A percentile compares a stretch with the other conserved stretches of the same genome.
phyloP scores from a whole-genome alignment of 2,113 vertebrate species.

The Ctenodactylus gundi region DNA sequence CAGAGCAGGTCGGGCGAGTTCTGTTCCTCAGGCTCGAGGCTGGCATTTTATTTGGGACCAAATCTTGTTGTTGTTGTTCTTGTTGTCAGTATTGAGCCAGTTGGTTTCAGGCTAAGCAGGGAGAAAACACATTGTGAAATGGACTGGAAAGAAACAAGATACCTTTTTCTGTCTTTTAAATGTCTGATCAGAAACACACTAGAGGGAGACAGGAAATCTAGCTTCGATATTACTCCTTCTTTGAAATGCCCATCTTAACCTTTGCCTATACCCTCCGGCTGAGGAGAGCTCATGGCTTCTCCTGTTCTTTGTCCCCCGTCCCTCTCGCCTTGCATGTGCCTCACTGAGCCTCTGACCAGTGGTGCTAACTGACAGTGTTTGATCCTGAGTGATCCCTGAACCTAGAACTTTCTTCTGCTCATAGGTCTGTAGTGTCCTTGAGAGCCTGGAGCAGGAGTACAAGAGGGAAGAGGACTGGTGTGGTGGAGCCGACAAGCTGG shows the following conservation, averaged over 20 bases:
- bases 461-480: constrained; percentile 99
- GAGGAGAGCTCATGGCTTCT: fast-evolving
- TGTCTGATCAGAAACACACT: fast-evolving
- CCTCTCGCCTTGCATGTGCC: neutral
- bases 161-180: neutral
- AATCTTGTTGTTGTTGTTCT: no score
- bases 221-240: no score
- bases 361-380: fast-evolving
- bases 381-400: neutral
- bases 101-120: neutral
- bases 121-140: neutral
- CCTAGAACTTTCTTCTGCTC: neutral
- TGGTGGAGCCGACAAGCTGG: constrained; percentile 96
- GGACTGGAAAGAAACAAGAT: neutral
- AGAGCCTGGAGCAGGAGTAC: constrained; percentile 98
- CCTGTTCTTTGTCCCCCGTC: neutral
- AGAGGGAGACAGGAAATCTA: neutral
- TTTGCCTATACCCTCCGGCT: fast-evolving
- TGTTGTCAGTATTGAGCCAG: fast-evolving
- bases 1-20: constrained; percentile 90
- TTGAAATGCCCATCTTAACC: neutral
- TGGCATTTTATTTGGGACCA: fast-evolving
- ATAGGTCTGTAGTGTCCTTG: constrained; percentile 97
- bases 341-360: neutral
- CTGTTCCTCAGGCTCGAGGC: fast-evolving